Base-by-base conservation (phyloP, 2,888 invertebrate species). In the Neocrepidodera transversa region DNA sequence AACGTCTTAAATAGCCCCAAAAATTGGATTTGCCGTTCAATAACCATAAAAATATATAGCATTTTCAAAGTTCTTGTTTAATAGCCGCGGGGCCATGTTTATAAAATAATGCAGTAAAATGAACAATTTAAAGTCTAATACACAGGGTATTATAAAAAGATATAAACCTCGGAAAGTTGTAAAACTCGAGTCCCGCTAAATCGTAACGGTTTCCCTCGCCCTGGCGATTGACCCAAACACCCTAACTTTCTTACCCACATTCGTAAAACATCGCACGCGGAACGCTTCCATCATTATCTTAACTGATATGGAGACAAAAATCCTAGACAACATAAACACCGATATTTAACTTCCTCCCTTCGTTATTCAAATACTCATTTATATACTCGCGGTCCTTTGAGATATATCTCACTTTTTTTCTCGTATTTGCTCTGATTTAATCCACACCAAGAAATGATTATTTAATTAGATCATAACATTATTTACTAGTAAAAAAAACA, bases 11-110 rank as follows among this genome's bases (percentile, higher is more conserved):
- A 79, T 78, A 78, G 78, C 77, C 76, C 77, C 78, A 79, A 79
- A 78, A 79, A 79, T 79, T 78, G 79, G 79, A 79, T 79, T 78
- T 74, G 77, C 75, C 75, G 77, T 78, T 79, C 79, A 78, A 79
- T 79, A 79, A 78, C 79, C 78, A 79, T 79, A 79, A 79, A 79
- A 79, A 76, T 78, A 79, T 79, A 79, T 75, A 75, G 76, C 78
- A 66, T 77, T 77, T 77, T 71, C 75, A 75, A 79, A 78, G 76
- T 78, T 76, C 77, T 76, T 77, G 76, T 78, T 79, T 79, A 79
- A 79, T 78, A 77, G 78, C 76, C 71, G 65, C 65, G 67, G 73
- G 74, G 76, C 74, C 74, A 79, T 79, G 78, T 79, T 79, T 79
- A 79, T 79, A 78, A 79, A 79, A 79, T 79, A 79, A 79, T 77